phyloP scores from a whole-genome alignment of 2,113 vertebrate species.

The Aleadryas rufinucha region DNA sequence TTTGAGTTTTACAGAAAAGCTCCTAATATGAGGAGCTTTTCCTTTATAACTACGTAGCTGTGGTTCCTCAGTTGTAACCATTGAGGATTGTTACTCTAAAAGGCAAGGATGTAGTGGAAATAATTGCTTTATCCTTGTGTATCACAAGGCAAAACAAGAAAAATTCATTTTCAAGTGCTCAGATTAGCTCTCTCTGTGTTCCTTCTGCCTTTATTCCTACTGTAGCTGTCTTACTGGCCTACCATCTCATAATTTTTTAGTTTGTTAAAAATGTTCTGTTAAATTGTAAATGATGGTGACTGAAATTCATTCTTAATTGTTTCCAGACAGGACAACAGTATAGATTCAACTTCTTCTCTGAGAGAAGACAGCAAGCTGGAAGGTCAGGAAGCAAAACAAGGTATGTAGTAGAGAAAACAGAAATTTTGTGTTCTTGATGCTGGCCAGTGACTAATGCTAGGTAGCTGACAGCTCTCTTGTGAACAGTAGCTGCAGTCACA shows the following conservation, averaged over 20 bases:
- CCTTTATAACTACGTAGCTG: neutral
- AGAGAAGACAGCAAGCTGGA: constrained; percentile 79
- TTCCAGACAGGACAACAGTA: constrained; percentile 84
- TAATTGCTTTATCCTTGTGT: neutral
- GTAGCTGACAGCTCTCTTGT: neutral
- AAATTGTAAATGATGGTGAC: neutral
- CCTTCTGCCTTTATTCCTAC: neutral
- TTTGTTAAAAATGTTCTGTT: neutral
- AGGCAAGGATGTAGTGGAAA: neutral
- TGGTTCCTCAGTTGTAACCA: neutral
- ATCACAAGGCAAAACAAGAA: neutral
- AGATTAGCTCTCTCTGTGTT: neutral
- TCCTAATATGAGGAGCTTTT: neutral
- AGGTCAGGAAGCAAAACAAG: constrained; percentile 81
- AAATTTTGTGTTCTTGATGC: neutral
- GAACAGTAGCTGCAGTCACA: neutral
- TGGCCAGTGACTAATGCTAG: neutral
- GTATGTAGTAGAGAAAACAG: constrained; percentile 62
- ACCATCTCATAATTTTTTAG: neutral
- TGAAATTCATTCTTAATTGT: constrained; percentile 16
- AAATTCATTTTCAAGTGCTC: neutral
- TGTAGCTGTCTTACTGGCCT: neutral
- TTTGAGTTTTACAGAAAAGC: neutral
- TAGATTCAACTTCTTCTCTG: constrained; percentile 84
- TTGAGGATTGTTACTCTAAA: neutral